Percentiles rank a stretch among this genome's conserved stretches.
Conservation (phyloP, 1,140 invertebrate genomes). For the Drosophila littoralis region DNA sequence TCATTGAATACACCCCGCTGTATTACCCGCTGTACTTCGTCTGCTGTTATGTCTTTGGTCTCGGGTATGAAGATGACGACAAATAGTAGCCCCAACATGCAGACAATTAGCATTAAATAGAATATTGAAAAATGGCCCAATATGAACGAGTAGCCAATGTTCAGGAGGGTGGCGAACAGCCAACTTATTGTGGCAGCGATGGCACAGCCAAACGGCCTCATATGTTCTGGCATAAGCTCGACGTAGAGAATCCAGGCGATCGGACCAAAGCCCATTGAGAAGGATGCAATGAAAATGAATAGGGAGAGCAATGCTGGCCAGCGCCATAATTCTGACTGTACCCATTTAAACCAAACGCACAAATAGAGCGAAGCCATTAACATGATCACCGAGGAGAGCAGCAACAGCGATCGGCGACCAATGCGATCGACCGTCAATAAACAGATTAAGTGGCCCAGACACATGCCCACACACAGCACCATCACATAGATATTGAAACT, state of each 20-base stretch:
- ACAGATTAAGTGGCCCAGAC: slow-evolving; percentile 16
- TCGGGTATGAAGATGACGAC: slow-evolving; percentile 33
- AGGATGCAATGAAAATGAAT: neutral
- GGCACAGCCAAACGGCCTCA: neutral
- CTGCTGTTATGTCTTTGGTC: slow-evolving; percentile 11
- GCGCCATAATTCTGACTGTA: too few species aligned
- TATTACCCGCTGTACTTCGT: slow-evolving; percentile 12
- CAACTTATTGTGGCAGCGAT: neutral
- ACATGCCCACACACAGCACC: neutral
- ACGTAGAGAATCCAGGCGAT: slow-evolving; percentile 1
- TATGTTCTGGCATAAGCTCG: neutral
- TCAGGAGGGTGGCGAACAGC: neutral
- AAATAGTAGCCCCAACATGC: slow-evolving; percentile 11
- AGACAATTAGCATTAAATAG: neutral
- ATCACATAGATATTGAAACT: accelerated
- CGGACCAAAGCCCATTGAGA: slow-evolving; percentile 2
- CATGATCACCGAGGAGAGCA: neutral
- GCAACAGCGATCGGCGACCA: slow-evolving; percentile 35
- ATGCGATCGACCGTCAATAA: slow-evolving; percentile 33
- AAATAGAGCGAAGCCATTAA: neutral
- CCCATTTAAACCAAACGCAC: neutral
- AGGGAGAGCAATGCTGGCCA: neutral
- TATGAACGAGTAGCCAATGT: neutral
- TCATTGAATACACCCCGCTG: neutral
- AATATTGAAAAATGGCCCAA: neutral